Conservation (phyloP, 2,888 invertebrate species). For the Cistogaster globosa region DNA sequence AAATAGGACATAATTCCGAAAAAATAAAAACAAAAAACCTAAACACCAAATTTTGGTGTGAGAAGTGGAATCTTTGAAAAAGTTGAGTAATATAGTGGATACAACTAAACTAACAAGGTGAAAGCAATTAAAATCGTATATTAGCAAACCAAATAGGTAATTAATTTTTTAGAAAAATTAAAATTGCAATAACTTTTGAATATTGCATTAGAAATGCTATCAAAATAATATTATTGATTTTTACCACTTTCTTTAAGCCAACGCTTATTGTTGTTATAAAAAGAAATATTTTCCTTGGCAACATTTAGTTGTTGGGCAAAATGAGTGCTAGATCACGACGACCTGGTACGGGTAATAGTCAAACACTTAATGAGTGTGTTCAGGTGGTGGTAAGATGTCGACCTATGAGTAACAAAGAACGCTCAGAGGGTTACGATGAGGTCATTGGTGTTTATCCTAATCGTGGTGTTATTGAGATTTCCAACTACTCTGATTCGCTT, state of each 20-base stretch:
- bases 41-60: conserved; percentile 17
- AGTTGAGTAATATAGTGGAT: conserved; percentile 47
- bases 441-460: conserved; percentile 93
- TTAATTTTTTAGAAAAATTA: not conserved
- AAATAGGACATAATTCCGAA: conserved; percentile 18
- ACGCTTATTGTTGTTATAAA: conserved; percentile 25
- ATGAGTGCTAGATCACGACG: conserved; percentile 81
- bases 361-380: conserved; percentile 90
- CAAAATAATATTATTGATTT: conserved; percentile 58
- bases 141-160: conserved; percentile 4
- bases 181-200: not conserved
- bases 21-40: conserved; percentile 28
- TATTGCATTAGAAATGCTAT: not conserved
- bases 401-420: conserved; percentile 95
- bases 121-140: not conserved
- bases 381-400: conserved; percentile 98
- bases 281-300: conserved; percentile 57
- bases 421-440: conserved; percentile 82
- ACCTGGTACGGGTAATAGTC: conserved; percentile 78
- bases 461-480: conserved; percentile 95
- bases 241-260: conserved; percentile 39
- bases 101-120: conserved; percentile 3
- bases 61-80: conserved; percentile 32
- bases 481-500: conserved; percentile 88
- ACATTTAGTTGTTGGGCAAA: conserved; percentile 24